Percentiles rank a stretch among this genome's conserved stretches.
phyloP scores from a whole-genome alignment of 2,113 vertebrate species.

The Campylomormyrus numenius region DNA sequence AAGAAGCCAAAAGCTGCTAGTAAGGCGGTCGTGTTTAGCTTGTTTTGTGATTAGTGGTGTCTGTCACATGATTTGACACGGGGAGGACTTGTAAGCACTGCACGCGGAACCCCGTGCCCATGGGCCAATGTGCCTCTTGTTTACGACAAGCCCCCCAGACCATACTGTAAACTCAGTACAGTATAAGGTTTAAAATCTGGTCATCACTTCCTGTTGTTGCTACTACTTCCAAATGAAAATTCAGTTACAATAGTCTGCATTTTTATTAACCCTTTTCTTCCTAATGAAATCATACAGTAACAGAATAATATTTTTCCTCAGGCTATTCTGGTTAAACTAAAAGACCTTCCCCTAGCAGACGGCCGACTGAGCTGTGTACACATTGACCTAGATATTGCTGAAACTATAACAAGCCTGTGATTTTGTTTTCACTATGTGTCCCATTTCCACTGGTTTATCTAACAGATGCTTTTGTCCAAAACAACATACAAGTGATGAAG shows the following conservation, averaged over 20 bases:
- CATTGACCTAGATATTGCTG: neutral
- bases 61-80: neutral
- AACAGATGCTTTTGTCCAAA: neutral
- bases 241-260: neutral
- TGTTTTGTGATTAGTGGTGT: neutral
- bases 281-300: neutral
- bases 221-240: neutral
- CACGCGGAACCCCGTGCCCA: neutral
- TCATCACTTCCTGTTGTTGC: neutral
- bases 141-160: neutral
- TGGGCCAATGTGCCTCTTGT: neutral
- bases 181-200: neutral
- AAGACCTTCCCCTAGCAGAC: neutral
- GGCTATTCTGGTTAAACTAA: neutral
- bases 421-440: neutral
- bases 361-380: neutral
- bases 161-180: neutral
- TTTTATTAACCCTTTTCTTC: neutral
- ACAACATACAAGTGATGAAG: neutral
- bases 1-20: slow-evolving; percentile 50
- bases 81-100: neutral
- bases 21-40: slow-evolving; percentile 19
- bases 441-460: neutral
- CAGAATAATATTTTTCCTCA: neutral
- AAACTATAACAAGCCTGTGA: neutral